Conservation (phyloP, 2,888 invertebrate species). For the Zygogramma bicolorata region DNA sequence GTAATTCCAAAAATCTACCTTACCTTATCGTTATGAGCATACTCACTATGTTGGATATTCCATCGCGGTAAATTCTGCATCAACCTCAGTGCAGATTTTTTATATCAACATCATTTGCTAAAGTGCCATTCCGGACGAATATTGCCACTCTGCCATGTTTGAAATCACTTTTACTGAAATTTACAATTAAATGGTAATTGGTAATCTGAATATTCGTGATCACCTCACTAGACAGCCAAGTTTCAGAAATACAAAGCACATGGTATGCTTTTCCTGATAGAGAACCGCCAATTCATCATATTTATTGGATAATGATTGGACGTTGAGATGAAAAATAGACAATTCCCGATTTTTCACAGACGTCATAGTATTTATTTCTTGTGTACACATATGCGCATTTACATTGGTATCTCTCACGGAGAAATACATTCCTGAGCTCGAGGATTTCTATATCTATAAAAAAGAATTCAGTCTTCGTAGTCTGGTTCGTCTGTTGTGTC, state of each 20-base stretch:
- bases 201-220: neutral
- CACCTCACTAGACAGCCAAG: neutral
- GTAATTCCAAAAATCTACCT: too few species aligned
- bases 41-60: too few species aligned
- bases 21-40: too few species aligned
- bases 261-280: neutral
- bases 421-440: neutral
- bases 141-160: neutral
- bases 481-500: neutral
- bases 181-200: neutral
- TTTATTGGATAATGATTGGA: neutral
- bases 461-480: neutral
- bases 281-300: neutral
- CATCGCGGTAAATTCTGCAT: too few species aligned
- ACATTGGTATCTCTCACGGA: neutral
- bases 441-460: neutral
- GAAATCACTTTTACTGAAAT: neutral
- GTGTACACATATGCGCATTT: neutral
- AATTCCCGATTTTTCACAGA: neutral
- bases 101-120: neutral
- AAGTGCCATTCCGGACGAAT: neutral
- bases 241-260: neutral
- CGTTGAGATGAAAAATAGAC: neutral
- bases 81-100: too few species aligned
- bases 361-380: neutral